Evolutionary conservation across 2,113 vertebrate genomes (phyloP), one percentile per base, ranked within the genome.

Genomic region (Cephalopterus ornatus): DNA sequence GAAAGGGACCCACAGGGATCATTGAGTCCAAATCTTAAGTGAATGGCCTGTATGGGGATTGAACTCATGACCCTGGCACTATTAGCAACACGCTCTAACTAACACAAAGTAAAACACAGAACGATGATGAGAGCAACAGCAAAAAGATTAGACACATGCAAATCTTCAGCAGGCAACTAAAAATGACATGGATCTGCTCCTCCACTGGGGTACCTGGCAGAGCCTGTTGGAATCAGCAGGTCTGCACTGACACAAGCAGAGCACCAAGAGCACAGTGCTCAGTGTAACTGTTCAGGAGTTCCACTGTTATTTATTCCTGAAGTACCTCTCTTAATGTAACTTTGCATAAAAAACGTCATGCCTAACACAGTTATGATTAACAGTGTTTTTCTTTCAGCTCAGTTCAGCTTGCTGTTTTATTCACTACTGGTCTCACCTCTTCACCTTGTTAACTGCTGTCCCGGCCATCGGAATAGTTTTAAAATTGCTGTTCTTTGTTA

Each of bases 401-500:
- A 35, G 89, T 39, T 67, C 81, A 89, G 75, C 82, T 56, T 59
- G 84, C 76, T 14, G 2, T 84, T 93, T 95, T 39, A 52, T 89
- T 91, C 76, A 46, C 65, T 62, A 4, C 37, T 61, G 32, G 30
- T 68, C 79, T 96, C 93, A 91, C 85, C 92, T 84, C 76, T 88
- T 89, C 88, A 95, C 83, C 70, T 68, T 12, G 11, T 71, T 91
- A 97, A 90, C 83, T 93, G 88, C 79, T 88, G 65, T 92, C 82
- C 85, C 86, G 61, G 85, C 79, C 56, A 84, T 92, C 35, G 3
- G 72, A 86, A 88, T 59, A 74, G 59, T 49, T 85, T 87, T 65
- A 94, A 90, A 91, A 95, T 62, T 79, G 65, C 73, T 87, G 56
- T 56, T 93, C 80, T 87, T 93, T 81, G 61, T 65, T 87, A 19